These are phyloP conservation scores for Synanthedon andrenaeformis DNA, from an alignment of 2,888 invertebrate genomes.

Conservation along the genomic window DNA sequence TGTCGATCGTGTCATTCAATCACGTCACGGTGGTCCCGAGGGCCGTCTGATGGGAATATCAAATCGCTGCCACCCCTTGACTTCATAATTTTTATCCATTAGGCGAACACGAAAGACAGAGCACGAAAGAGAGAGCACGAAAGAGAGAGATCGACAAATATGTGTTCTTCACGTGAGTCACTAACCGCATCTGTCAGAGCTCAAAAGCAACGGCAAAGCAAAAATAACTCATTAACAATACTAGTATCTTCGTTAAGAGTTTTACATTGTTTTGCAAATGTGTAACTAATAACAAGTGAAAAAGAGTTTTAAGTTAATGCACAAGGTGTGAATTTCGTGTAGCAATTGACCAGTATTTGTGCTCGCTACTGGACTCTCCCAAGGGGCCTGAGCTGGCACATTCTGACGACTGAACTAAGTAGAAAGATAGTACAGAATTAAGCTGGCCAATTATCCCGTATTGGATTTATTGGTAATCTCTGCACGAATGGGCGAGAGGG, in stretches of 20 bases:
- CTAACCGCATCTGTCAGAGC: conserved; percentile 12
- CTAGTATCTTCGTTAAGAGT: conserved; percentile 49
- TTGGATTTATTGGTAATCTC: conserved; percentile 72
- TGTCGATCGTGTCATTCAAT: conserved; percentile 49
- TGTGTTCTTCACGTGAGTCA: conserved; percentile 36
- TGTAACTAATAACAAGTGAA: conserved; percentile 27
- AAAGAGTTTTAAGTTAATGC: conserved; percentile 32
- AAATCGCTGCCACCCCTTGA: conserved; percentile 61
- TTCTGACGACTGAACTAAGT: conserved; percentile 71
- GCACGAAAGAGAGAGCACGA: too few species aligned
- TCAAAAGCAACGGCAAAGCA: conserved; percentile 22
- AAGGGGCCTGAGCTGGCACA: conserved; percentile 66
- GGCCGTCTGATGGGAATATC: conserved; percentile 60
- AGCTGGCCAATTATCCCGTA: conserved; percentile 72
- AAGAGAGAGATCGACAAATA: conserved; percentile 28
- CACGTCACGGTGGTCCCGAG: conserved; percentile 50
- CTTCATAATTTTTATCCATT: conserved; percentile 58
- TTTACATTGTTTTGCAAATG: conserved; percentile 25
- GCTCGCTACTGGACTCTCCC: conserved; percentile 60
- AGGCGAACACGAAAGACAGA: conserved; percentile 38
- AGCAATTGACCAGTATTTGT: conserved; percentile 43
- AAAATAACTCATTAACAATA: conserved; percentile 51
- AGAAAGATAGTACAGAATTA: conserved; percentile 72
- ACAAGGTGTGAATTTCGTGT: conserved; percentile 44
- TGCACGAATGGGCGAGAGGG: conserved; percentile 70